phyloP scores from a whole-genome alignment of 2,113 vertebrate genomes.

The Pseudolaguvia tuberculata region DNA sequence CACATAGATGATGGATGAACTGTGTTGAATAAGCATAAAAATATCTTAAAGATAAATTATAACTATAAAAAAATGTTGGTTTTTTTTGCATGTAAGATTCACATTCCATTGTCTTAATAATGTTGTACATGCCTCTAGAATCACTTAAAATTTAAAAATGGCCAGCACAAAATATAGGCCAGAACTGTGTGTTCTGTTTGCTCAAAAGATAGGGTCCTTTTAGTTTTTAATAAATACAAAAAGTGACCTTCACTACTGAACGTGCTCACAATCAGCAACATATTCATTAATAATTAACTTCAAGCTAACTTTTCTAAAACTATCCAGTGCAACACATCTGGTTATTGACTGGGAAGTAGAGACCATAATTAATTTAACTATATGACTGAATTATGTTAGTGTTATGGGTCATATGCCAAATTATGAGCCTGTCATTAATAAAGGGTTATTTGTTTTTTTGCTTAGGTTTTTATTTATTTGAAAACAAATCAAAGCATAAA shows the following conservation, averaged over 20 bases:
- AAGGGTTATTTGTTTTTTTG: no score
- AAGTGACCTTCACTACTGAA: constrained; percentile 64
- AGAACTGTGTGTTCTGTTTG: constrained; percentile 39
- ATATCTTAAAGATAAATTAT: background rate
- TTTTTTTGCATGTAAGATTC: background rate
- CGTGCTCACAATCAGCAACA: constrained; percentile 42
- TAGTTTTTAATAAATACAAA: constrained; percentile 60
- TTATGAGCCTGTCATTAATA: background rate
- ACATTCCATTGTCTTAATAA: background rate
- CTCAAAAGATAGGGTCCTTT: constrained; percentile 26
- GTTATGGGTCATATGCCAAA: background rate
- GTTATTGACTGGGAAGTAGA: background rate
- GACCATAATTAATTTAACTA: background rate
- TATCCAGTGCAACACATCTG: constrained; percentile 50
- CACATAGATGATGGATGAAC: constrained; percentile 21
- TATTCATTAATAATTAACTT: constrained; percentile 65
- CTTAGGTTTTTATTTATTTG: no score
- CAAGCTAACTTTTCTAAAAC: constrained; percentile 54
- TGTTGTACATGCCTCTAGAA: no score
- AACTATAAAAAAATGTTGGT: background rate
- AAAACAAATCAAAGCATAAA: background rate
- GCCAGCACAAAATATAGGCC: constrained; percentile 23
- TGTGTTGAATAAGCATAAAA: background rate
- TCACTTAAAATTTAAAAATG: constrained; percentile 24
- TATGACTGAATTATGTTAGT: background rate